phyloP scores from a whole-genome alignment of 2,888 invertebrate genomes.

The Brenthis daphne region DNA sequence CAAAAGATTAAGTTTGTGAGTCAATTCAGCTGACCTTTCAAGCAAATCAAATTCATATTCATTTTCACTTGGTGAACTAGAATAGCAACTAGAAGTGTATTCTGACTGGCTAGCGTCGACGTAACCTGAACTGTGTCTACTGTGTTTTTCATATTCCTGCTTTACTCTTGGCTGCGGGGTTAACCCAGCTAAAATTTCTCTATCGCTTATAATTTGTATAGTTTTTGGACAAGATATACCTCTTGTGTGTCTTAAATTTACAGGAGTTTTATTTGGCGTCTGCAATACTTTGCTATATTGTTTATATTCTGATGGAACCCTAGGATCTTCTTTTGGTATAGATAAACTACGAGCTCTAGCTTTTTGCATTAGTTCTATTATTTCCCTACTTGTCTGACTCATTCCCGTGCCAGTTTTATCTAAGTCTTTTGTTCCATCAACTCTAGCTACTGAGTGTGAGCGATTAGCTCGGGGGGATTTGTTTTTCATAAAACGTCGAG shows the following conservation, averaged over 20 bases:
- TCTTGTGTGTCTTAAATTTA: conserved; percentile 60
- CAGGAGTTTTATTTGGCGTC: conserved; percentile 78
- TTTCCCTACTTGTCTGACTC: conserved; percentile 75
- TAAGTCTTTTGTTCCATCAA: conserved; percentile 61
- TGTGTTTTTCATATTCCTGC: conserved; percentile 58
- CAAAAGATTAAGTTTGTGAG: conserved; percentile 68
- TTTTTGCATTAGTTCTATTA: conserved; percentile 76
- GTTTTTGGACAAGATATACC: conserved; percentile 80
- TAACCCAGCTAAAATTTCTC: conserved; percentile 79
- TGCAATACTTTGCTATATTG: conserved; percentile 72
- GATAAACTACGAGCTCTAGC: conserved; percentile 76
- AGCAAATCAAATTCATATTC: conserved; percentile 77
- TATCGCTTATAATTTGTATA: conserved; percentile 76
- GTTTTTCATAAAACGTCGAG: conserved; percentile 70
- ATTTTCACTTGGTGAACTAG: conserved; percentile 78
- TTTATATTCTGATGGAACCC: conserved; percentile 63
- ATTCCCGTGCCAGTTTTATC: conserved; percentile 70
- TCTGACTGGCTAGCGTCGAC: conserved; percentile 79
- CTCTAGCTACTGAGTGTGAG: conserved; percentile 81
- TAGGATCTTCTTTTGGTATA: conserved; percentile 77
- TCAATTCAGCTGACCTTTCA: conserved; percentile 72
- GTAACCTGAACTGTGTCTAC: conserved; percentile 73
- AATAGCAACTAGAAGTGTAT: conserved; percentile 78
- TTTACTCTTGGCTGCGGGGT: conserved; percentile 63
- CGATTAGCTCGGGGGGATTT: conserved; percentile 75